Conservation (phyloP, 2,888 invertebrate genomes). For the Ormyrus thymus region DNA sequence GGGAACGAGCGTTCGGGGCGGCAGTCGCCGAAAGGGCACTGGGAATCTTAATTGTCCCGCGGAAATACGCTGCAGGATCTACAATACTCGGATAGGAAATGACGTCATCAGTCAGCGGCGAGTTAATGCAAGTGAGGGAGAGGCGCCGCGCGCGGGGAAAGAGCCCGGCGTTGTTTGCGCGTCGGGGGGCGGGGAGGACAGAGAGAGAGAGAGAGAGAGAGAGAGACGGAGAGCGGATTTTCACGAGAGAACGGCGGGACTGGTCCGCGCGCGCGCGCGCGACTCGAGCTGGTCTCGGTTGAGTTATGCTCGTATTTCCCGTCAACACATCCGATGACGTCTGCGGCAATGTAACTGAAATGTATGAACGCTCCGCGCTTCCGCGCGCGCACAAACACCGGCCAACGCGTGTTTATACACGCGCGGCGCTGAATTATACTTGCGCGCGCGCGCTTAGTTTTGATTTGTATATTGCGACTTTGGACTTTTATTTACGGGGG, state of each 20-base stretch:
- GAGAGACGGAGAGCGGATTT: conserved; percentile 61
- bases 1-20: too few species aligned
- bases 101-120: conserved; percentile 72
- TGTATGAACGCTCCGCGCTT: conserved; percentile 67
- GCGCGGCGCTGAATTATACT: conserved; percentile 49
- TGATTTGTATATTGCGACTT: conserved; percentile 42
- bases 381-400: conserved; percentile 33
- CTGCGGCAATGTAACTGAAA: conserved; percentile 73
- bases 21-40: background rate
- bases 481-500: conserved; percentile 58
- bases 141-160: background rate
- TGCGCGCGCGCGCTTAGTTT: conserved; percentile 18
- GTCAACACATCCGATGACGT: conserved; percentile 74
- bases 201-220: conserved; percentile 16
- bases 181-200: background rate
- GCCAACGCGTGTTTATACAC: conserved; percentile 39
- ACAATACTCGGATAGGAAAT: conserved; percentile 70
- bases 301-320: conserved; percentile 74
- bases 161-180: background rate
- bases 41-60: conserved; percentile 66
- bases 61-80: conserved; percentile 68
- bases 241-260: conserved; percentile 60
- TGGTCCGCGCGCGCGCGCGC: conserved; percentile 20
- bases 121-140: conserved; percentile 52
- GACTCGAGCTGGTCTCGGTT: conserved; percentile 65